Percentiles rank a stretch among this genome's conserved stretches.
These are phyloP conservation scores for Hypsopygia costalis DNA, from an alignment of 2,888 invertebrate species.

Conservation along the genomic window DNA sequence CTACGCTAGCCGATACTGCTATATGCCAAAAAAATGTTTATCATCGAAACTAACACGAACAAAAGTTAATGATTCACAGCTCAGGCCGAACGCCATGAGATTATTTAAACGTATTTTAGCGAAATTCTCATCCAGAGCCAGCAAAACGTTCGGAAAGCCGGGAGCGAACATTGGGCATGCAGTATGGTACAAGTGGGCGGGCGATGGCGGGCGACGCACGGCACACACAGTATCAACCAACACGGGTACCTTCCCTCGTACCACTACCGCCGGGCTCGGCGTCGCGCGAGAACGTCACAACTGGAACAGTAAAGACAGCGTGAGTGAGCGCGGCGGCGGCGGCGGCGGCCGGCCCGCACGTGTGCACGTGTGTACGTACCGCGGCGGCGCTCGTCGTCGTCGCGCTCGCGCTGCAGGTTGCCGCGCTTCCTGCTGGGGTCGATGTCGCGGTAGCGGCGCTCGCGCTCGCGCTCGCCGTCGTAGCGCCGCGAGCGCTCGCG, in stretches of 20 bases:
- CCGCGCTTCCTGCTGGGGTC: slow-evolving; percentile 55
- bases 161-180: slow-evolving; percentile 33
- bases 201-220: slow-evolving; percentile 3
- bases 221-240: slow-evolving; percentile 20
- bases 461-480: slow-evolving; percentile 35
- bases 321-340: slow-evolving; percentile 21
- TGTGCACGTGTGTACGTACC: slow-evolving; percentile 23
- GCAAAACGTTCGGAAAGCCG: slow-evolving; percentile 5
- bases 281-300: slow-evolving; percentile 71
- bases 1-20: no score
- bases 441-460: slow-evolving; percentile 57
- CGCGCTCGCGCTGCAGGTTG: slow-evolving; percentile 47
- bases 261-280: slow-evolving; percentile 53
- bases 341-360: slow-evolving; percentile 10
- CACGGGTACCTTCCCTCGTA: slow-evolving; percentile 53
- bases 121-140: not conserved
- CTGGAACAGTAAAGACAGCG: slow-evolving; percentile 57
- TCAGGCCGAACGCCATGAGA: slow-evolving; percentile 1
- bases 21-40: no score
- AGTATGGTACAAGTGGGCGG: slow-evolving; percentile 7
- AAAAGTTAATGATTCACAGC: not conserved
- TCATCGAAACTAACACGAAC: not conserved
- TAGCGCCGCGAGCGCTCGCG: slow-evolving; percentile 22
- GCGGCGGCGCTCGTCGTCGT: slow-evolving; percentile 52
- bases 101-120: slow-evolving; percentile 3